phyloP scores from a whole-genome alignment of 2,113 vertebrate genomes.

The Circaetus gallicus region DNA sequence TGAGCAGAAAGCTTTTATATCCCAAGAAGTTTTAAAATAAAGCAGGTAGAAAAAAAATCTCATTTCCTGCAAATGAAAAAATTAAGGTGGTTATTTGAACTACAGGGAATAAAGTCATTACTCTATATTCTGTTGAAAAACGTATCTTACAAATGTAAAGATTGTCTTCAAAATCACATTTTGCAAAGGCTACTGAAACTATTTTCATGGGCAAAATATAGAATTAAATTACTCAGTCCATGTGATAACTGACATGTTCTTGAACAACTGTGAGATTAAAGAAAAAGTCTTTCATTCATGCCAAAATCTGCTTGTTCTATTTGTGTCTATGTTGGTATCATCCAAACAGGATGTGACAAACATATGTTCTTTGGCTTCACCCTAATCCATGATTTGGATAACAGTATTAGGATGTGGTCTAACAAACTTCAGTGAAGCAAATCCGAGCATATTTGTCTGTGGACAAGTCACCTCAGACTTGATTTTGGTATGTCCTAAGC shows the following conservation, averaged over 20 bases:
- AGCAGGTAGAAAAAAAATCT: not conserved
- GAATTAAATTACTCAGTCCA: not conserved
- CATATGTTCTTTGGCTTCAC: conserved; percentile 1
- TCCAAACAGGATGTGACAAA: conserved; percentile 36
- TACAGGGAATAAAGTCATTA: not conserved
- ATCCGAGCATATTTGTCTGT: not conserved
- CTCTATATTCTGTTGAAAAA: not conserved
- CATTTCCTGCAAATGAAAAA: not conserved
- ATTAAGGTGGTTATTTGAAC: not conserved
- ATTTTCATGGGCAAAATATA: not conserved
- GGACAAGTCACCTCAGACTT: not conserved
- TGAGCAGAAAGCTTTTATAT: not conserved
- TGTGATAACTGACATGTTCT: not conserved
- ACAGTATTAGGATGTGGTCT: not conserved
- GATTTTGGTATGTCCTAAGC: not conserved
- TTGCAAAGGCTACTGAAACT: not conserved
- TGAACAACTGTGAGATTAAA: not conserved
- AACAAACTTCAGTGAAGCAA: not conserved
- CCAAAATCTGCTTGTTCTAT: conserved; percentile 23
- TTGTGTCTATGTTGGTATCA: not conserved
- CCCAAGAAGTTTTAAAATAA: conserved; percentile 3
- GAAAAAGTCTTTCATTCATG: not conserved
- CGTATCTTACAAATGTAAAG: not conserved
- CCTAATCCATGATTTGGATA: conserved; percentile 6
- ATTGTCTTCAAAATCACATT: not conserved